Evolutionary conservation across 2,113 vertebrate species (phyloP).

Genomic region (Eptesicus fuscus): DNA sequence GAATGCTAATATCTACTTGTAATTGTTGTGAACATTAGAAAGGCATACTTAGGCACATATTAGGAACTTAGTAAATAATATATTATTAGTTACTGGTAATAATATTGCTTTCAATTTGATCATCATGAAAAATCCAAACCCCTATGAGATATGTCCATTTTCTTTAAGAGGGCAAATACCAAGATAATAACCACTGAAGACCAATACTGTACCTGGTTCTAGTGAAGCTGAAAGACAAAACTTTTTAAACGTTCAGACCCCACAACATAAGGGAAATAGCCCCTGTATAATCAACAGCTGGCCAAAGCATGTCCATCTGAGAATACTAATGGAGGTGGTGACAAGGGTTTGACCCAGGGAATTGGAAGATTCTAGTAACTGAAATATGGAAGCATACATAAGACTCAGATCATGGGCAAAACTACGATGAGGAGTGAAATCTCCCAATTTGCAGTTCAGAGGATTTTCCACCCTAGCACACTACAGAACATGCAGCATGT

Average conservation of each 20-base stretch:
- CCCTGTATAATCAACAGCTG: not conserved
- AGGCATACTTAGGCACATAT: slow-evolving; percentile 20
- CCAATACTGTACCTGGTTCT: not conserved
- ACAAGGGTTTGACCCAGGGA: not conserved
- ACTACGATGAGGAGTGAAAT: not conserved
- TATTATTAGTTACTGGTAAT: slow-evolving; percentile 33
- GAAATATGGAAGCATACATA: not conserved
- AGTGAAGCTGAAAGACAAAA: slow-evolving; percentile 20
- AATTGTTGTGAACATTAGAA: not conserved
- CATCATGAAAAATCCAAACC: not conserved
- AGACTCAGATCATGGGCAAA: not conserved
- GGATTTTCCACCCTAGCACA: not conserved
- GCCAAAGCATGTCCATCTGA: not conserved
- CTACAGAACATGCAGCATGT: not conserved
- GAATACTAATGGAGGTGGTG: not conserved
- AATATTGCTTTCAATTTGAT: slow-evolving; percentile 13
- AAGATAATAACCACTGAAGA: not conserved
- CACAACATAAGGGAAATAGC: not conserved
- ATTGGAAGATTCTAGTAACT: slow-evolving; percentile 15
- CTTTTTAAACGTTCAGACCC: not conserved
- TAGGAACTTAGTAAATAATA: slow-evolving; percentile 8
- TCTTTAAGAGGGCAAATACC: not conserved
- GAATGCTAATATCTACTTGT: not conserved
- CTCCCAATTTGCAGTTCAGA: not conserved
- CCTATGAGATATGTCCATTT: not conserved